These are phyloP conservation scores for Geodia barretti DNA, from an alignment of 37 sponge, comb jelly and placozoan genomes.

Conservation along the genomic window DNA sequence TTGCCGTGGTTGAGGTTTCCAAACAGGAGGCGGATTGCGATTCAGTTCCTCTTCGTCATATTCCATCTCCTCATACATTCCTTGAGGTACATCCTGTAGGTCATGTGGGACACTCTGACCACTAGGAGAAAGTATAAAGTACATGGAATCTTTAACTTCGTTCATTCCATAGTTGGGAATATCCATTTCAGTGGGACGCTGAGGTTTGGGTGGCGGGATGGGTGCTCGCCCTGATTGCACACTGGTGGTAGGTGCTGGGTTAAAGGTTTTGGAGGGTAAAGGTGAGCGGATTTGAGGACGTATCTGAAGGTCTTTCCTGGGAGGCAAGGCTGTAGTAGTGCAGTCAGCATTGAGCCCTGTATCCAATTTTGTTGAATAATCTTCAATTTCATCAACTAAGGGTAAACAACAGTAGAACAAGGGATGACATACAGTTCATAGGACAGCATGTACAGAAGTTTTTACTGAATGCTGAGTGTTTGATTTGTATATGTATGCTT, in stretches of 20 bases:
- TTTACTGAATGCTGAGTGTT: too few species aligned
- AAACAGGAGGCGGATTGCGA: conserved; percentile 31
- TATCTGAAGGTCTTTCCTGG: background rate
- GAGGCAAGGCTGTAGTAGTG: background rate
- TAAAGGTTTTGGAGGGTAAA: background rate
- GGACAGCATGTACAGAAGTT: too few species aligned
- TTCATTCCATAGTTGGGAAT: background rate
- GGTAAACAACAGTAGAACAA: too few species aligned
- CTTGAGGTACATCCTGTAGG: background rate
- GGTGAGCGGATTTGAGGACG: background rate
- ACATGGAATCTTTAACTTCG: background rate
- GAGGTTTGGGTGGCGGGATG: background rate
- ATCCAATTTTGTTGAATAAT: background rate
- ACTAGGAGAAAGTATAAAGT: background rate
- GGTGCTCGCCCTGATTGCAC: background rate
- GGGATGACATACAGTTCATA: too few species aligned
- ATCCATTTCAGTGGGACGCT: background rate
- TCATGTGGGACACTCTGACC: background rate
- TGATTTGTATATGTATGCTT: too few species aligned
- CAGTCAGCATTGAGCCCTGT: background rate
- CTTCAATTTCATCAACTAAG: background rate
- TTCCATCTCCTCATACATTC: conserved; percentile 29
- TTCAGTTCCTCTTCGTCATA: conserved; percentile 21
- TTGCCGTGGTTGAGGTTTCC: conserved; percentile 7
- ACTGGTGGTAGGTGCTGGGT: background rate